Conservation (phyloP, 2,888 invertebrate genomes). For the Synanthedon myopaeformis region DNA sequence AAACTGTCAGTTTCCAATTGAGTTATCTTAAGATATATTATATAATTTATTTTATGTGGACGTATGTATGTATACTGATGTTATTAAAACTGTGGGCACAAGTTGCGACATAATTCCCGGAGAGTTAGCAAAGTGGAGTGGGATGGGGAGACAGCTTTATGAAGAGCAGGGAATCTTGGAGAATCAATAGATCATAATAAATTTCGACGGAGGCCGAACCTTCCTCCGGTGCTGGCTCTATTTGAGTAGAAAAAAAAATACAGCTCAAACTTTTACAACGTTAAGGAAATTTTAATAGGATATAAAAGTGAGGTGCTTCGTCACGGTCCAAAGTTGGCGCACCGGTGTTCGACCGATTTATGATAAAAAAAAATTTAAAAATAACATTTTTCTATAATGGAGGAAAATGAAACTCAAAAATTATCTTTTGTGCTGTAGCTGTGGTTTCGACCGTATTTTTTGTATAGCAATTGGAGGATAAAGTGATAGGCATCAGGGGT, state of each 20-base stretch:
- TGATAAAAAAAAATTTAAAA: neutral
- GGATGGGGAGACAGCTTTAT: constrained; percentile 17
- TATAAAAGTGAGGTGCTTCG: neutral
- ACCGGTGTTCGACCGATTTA: neutral
- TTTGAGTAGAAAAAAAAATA: constrained; percentile 6
- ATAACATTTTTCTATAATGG: neutral
- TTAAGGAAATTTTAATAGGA: constrained; percentile 2
- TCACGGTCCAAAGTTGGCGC: neutral
- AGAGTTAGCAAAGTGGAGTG: constrained; percentile 23
- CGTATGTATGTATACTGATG: too few relatives aligned
- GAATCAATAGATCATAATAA: constrained; percentile 53
- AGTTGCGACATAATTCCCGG: constrained; percentile 45
- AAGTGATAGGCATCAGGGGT: too few relatives aligned
- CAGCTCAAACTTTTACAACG: constrained; percentile 3
- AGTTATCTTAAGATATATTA: too few relatives aligned
- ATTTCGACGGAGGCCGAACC: constrained; percentile 18
- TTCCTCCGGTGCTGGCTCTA: constrained; percentile 3
- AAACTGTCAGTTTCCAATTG: too few relatives aligned
- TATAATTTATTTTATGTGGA: too few relatives aligned
- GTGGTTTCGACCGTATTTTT: too few relatives aligned
- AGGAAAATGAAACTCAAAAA: neutral
- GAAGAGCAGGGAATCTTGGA: constrained; percentile 21
- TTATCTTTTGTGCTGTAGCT: too few relatives aligned
- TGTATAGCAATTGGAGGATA: too few relatives aligned
- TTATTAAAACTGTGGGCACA: constrained; percentile 3